A percentile compares a stretch with the other conserved stretches of the same genome.
Evolutionary conservation across 2,888 invertebrate species (phyloP).

Genomic region (Temnothorax ravouxi): DNA sequence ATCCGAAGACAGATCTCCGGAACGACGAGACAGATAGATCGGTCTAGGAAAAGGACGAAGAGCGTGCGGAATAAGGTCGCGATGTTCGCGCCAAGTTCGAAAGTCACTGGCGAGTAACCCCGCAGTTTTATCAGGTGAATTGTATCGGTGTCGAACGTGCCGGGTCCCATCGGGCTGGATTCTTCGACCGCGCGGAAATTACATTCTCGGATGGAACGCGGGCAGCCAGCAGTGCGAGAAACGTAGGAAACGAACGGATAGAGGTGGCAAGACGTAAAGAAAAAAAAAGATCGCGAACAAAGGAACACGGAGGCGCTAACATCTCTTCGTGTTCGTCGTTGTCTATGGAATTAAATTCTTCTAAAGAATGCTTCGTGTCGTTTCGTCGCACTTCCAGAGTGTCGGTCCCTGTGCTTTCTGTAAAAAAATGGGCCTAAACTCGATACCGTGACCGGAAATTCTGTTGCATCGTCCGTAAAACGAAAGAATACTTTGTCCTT

Average conservation of each 20-base stretch:
- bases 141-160: conserved; percentile 82
- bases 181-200: conserved; percentile 79
- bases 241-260: conserved; percentile 56
- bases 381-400: not conserved
- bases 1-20: conserved; percentile 43
- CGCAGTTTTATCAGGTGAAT: conserved; percentile 79
- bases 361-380: conserved; percentile 65
- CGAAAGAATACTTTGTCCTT: not conserved
- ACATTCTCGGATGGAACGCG: conserved; percentile 79
- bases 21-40: conserved; percentile 33
- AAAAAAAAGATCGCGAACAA: conserved; percentile 46
- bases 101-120: conserved; percentile 67
- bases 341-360: conserved; percentile 79
- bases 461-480: not conserved
- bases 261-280: conserved; percentile 36
- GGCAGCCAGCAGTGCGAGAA: conserved; percentile 48
- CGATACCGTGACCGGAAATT: conserved; percentile 1
- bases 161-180: conserved; percentile 75
- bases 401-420: not conserved
- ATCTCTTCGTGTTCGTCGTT: conserved; percentile 49
- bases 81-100: conserved; percentile 59
- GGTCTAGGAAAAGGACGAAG: conserved; percentile 36
- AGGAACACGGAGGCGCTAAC: conserved; percentile 40
- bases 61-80: conserved; percentile 57
- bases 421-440: not conserved